Evolutionary conservation across 2,888 invertebrate genomes (phyloP), one percentile per base, ranked within the genome.

Genomic region (Magallana nippona): DNA sequence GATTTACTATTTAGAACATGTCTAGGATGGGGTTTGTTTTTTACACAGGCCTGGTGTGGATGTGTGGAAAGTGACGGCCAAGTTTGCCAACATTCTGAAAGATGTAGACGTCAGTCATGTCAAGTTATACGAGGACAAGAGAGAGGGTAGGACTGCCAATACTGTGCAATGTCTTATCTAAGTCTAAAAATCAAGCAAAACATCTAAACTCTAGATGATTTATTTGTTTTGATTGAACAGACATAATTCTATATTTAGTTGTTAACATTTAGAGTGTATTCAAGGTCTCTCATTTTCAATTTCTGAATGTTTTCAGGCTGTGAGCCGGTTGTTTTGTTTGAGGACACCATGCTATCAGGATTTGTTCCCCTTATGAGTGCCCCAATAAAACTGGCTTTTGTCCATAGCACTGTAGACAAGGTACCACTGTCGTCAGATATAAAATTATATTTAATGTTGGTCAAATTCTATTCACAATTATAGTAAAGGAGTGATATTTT

Each of bases 321-420:
- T 91, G 96, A 96, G 86, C 95, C 96, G 87, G 96, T 98, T 62
- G 96, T 96, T 77, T 83, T 94, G 60, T 89, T 87, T 79, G 94
- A 93, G 83, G 93, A 93, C 83, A 87, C 88, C 8, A 91, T 90
- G 88, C 95, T 98, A 91, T 96, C 96, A 86, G 98, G 98, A 17
- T 98, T 98, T 95, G 97, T 97, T 80, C 98, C 98, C 22, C 95
- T 98, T 77, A 96, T 97, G 82, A 91, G 92, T 86, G 96, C 96
- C 94, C 96, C 96, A 87, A 96, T 96, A 89, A 96, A 96, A 87
- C 95, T 95, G 27, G 95, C 96, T 86, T 97, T 96, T 92, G 95
- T 95, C 2, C 95, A 95, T 77, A 95, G 95, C 88, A 95, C 95
- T 71, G 95, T 95, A 85, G 96, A 97, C 91, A 96, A 96, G 94